Percentiles rank a stretch among this genome's conserved stretches.
These are phyloP conservation scores for Pandemis cinnamomeana DNA, from an alignment of 2,888 invertebrate species.

Conservation along the genomic window DNA sequence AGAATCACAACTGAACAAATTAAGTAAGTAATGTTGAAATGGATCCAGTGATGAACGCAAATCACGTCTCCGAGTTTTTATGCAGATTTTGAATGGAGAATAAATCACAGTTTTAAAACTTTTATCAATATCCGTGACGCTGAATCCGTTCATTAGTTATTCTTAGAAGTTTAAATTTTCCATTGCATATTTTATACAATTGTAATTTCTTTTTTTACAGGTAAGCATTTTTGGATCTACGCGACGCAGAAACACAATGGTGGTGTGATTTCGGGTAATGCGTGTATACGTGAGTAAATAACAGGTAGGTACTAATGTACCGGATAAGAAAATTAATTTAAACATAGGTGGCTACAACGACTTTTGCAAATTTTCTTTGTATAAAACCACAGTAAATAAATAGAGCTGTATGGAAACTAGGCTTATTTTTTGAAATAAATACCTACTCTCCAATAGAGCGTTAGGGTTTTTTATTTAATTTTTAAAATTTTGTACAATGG, in stretches of 20 bases:
- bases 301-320: not conserved
- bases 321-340: too few species aligned
- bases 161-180: not conserved
- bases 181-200: not conserved
- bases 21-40: not conserved
- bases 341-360: too few species aligned
- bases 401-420: too few species aligned
- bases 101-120: not conserved
- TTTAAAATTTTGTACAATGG: too few species aligned
- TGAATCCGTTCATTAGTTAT: constrained; percentile 10
- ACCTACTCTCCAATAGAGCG: too few species aligned
- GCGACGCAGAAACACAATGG: not conserved
- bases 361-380: too few species aligned
- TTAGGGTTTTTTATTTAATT: too few species aligned
- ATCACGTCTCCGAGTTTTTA: not conserved
- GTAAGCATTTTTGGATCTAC: not conserved
- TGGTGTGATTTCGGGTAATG: too few species aligned
- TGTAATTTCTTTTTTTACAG: not conserved
- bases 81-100: not conserved
- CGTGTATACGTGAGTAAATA: too few species aligned
- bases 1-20: too few species aligned
- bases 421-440: too few species aligned
- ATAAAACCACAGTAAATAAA: too few species aligned
- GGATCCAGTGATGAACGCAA: not conserved
- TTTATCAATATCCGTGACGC: not conserved